Percentiles rank a stretch among this genome's conserved stretches.
Evolutionary conservation across 2,113 vertebrate species (phyloP).

Genomic region (Elgaria multicarinata): DNA sequence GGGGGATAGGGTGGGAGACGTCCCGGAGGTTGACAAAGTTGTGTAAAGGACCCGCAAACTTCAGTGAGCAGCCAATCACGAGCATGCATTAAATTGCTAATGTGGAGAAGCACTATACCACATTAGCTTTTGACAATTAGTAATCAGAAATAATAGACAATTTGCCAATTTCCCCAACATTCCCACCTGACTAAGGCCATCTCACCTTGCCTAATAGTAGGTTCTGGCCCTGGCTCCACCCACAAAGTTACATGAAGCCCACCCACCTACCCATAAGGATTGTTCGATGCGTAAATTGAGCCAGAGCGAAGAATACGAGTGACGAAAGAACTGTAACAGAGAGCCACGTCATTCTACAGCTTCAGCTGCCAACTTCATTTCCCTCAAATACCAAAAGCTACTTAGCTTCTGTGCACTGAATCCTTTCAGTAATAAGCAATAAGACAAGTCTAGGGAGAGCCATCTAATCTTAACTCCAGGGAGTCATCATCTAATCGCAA

Average conservation of each 20-base stretch:
- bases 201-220: not conserved
- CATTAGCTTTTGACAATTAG: not conserved
- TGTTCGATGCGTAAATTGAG: too few species aligned
- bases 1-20: too few species aligned
- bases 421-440: constrained; percentile 68
- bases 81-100: too few species aligned
- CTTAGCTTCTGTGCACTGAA: constrained; percentile 57
- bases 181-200: not conserved
- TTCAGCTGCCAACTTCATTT: constrained; percentile 35
- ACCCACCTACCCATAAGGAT: not conserved
- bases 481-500: constrained; percentile 75
- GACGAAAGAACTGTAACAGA: not conserved
- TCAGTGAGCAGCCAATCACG: too few species aligned
- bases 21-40: too few species aligned
- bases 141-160: not conserved
- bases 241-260: not conserved
- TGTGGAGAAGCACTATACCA: too few species aligned
- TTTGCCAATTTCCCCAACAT: not conserved
- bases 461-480: constrained; percentile 67
- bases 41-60: too few species aligned
- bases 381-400: constrained; percentile 46
- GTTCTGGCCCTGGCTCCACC: not conserved
- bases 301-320: too few species aligned
- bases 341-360: constrained; percentile 40
- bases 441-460: constrained; percentile 68